Conservation (phyloP, 2,888 invertebrate species). For the Dioctria linearis region DNA sequence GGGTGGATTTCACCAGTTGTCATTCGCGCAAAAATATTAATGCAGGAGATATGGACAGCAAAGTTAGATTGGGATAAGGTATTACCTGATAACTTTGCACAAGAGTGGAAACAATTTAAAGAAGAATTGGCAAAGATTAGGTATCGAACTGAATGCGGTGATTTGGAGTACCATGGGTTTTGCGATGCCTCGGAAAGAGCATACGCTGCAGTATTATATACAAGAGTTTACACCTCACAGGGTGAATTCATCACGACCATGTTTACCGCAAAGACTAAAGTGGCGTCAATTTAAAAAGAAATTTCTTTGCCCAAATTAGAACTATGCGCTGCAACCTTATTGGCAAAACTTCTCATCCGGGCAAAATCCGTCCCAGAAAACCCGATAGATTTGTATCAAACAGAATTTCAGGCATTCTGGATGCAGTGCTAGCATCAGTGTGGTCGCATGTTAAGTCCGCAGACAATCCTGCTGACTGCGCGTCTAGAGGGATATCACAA, state of each 20-base stretch:
- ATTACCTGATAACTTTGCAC: neutral
- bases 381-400: no score
- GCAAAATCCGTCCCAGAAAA: no score
- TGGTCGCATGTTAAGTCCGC: no score
- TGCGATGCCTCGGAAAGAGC: neutral
- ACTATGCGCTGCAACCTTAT: neutral
- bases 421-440: no score
- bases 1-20: neutral
- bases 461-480: no score
- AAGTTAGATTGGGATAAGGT: neutral
- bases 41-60: neutral
- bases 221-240: neutral
- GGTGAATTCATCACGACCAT: neutral
- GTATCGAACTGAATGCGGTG: no score
- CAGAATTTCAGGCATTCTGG: no score
- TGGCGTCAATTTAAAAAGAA: neutral
- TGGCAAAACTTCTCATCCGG: no score
- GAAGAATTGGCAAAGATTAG: neutral
- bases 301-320: neutral
- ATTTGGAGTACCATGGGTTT: neutral
- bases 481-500: no score
- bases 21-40: neutral
- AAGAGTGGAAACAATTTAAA: neutral
- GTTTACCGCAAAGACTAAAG: slow-evolving; percentile 4
- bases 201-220: neutral